Conservation (phyloP, 2,113 vertebrate species). For the Vanacampus margaritifer region DNA sequence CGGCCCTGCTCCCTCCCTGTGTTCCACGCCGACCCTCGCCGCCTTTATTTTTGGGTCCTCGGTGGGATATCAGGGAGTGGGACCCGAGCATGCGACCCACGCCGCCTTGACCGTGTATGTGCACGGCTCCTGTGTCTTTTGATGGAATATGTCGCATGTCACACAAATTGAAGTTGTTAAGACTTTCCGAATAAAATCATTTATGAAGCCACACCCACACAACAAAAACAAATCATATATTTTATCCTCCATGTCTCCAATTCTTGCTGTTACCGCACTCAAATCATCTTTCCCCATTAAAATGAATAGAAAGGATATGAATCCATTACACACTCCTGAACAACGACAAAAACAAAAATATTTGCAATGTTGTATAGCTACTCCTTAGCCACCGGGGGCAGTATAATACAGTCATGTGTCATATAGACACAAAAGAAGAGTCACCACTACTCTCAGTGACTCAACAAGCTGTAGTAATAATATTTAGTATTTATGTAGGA, state of each 20-base stretch:
- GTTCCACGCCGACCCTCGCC: conserved; percentile 34
- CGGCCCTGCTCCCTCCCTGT: conserved; percentile 42
- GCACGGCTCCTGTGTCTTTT: conserved; percentile 7
- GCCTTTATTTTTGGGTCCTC: conserved; percentile 65
- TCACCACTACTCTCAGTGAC: too few relatives aligned
- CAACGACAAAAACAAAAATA: too few relatives aligned
- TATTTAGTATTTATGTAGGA: too few relatives aligned
- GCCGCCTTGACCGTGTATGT: conserved; percentile 42
- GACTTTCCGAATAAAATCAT: not conserved
- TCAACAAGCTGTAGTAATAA: not conserved
- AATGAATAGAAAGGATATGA: too few relatives aligned
- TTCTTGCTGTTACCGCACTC: too few relatives aligned
- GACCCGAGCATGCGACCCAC: conserved; percentile 16
- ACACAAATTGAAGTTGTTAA: not conserved
- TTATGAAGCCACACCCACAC: too few relatives aligned
- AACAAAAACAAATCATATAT: too few relatives aligned
- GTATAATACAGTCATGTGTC: not conserved
- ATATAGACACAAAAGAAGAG: too few relatives aligned
- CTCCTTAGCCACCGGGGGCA: not conserved
- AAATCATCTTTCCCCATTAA: too few relatives aligned
- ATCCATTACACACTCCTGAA: too few relatives aligned
- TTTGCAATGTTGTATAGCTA: too few relatives aligned
- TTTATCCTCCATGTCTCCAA: too few relatives aligned
- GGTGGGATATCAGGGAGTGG: conserved; percentile 31
- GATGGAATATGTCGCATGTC: not conserved